Base-by-base conservation (phyloP, 2,888 invertebrate species). In the Tyria jacobaeae region DNA sequence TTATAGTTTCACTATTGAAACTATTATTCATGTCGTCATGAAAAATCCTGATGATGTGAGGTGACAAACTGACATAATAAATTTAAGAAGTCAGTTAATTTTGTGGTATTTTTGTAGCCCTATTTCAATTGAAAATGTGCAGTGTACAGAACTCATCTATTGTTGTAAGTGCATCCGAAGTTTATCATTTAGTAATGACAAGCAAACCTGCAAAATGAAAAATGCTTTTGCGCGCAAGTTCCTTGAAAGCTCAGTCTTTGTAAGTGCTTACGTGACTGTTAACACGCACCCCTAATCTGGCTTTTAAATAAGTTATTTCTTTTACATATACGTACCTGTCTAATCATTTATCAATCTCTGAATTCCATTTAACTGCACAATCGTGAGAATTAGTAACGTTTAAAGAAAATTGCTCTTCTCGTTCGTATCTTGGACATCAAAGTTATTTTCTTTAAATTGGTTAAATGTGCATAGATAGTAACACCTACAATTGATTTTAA, bases 201-300 rank as follows among this genome's bases (percentile, higher is more conserved):
- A 31, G 27, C 3, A 7, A 39, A 5, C 17, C 31, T 50, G 12
- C 10, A n/a, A n/a, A 44, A 50, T 37, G 14, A 0, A 64, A 64
- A 62, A n/a, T n/a, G n/a, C n/a, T n/a, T n/a, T n/a, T n/a, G 10
- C 25, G 21, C 21, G 7, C 77, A 81, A 79, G 76, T 81, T 81
- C 85, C 87, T 89, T 89, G 83, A 88, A 89, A 90, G 88, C 86
- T 87, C 79, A 72, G 80, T 78, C 82, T 78, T 78, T 76, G 81
- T 82, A 80, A 79, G 73, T 77, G 73, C 75, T 84, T 89, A 89
- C 89, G 89, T 89, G 89, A 89, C 88, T 87, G 83, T 84, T 88
- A 89, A 87, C 83, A 75, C 78, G 70, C 78, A 84, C 82, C 75
- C 86, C 83, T 89, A 84, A 89, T 88, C 88, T 87, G 78, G 79